phyloP scores from a whole-genome alignment of 1,140 invertebrate genomes.

The Bombus turneri region DNA sequence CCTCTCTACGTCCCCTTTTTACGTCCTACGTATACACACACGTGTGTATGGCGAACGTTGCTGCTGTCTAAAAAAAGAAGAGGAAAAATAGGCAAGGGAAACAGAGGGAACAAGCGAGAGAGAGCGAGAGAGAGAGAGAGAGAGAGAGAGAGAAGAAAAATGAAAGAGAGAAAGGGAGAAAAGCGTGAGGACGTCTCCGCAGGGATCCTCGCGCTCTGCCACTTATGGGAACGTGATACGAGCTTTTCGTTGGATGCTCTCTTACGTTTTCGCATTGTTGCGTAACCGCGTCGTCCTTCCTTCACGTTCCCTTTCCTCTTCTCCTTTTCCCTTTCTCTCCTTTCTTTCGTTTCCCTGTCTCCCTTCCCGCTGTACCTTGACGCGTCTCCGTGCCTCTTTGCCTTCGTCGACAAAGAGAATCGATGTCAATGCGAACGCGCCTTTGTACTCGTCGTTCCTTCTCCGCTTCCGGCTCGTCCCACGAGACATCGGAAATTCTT shows the following conservation, averaged over 20 bases:
- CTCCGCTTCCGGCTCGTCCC: slow-evolving; percentile 15
- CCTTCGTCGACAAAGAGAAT: slow-evolving; percentile 64
- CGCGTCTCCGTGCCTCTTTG: neutral
- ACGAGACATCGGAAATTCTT: slow-evolving; percentile 28
- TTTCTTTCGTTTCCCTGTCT: neutral
- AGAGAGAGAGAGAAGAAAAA: neutral
- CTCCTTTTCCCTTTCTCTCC: neutral
- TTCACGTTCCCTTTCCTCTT: slow-evolving; percentile 20
- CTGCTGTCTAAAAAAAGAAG: neutral
- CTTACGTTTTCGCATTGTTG: slow-evolving; percentile 76
- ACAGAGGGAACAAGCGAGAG: neutral
- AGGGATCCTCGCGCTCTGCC: slow-evolving; percentile 70
- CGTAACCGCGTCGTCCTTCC: slow-evolving; percentile 69
- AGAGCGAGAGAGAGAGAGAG: neutral
- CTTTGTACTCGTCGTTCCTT: slow-evolving; percentile 4
- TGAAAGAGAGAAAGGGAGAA: neutral
- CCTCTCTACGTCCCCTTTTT: slow-evolving; percentile 64
- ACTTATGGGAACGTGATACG: slow-evolving; percentile 78
- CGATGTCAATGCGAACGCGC: slow-evolving; percentile 61
- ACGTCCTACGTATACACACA: neutral
- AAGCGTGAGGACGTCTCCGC: slow-evolving; percentile 69
- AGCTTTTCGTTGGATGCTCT: slow-evolving; percentile 74
- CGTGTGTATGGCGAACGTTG: neutral
- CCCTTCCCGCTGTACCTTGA: neutral
- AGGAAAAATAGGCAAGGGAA: neutral